A percentile compares a stretch with the other conserved stretches of the same genome.
These are phyloP conservation scores for Uloborus diversus DNA, from an alignment of 1,140 invertebrate species.

Conservation along the genomic window DNA sequence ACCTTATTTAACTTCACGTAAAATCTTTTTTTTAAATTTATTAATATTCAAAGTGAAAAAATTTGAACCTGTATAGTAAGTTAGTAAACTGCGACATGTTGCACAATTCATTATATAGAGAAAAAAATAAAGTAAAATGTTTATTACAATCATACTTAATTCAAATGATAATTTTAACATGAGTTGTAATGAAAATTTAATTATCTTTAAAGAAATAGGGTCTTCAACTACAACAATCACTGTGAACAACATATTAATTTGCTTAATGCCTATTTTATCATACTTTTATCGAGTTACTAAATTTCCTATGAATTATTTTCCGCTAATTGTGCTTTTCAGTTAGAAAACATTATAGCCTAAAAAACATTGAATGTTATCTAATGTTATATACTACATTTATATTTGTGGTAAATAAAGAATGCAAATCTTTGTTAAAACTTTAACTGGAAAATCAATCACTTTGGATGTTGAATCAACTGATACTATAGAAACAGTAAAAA, in stretches of 20 bases:
- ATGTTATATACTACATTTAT: background rate
- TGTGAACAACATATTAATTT: background rate
- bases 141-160: background rate
- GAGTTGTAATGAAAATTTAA: background rate
- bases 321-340: background rate
- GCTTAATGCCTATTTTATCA: too few species aligned
- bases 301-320: too few species aligned
- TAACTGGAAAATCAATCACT: slow-evolving; percentile 68
- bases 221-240: too few species aligned
- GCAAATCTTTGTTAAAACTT: slow-evolving; percentile 65
- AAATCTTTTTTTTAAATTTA: slow-evolving; percentile 9
- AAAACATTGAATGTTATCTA: background rate
- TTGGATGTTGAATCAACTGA: slow-evolving; percentile 73
- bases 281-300: too few species aligned
- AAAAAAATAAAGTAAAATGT: slow-evolving; percentile 13
- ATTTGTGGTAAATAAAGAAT: background rate
- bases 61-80: background rate
- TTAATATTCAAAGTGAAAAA: slow-evolving; percentile 8
- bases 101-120: slow-evolving; percentile 15
- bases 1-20: background rate
- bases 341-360: background rate
- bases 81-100: background rate
- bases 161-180: background rate
- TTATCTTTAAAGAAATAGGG: too few species aligned
- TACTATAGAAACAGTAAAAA: slow-evolving; percentile 80